phyloP scores from a whole-genome alignment of 2,888 invertebrate species.

The Sesamia inferens region DNA sequence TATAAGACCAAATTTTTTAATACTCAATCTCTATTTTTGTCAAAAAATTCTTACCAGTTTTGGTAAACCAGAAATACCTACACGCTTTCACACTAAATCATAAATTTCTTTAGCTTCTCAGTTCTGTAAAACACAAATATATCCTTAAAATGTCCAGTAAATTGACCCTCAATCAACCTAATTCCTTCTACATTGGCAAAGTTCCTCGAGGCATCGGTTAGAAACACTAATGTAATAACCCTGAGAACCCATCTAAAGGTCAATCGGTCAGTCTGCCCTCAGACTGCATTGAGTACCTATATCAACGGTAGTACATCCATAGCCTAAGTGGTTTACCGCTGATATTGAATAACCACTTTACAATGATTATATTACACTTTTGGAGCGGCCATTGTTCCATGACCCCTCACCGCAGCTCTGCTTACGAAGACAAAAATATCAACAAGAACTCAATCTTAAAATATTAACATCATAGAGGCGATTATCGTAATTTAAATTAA shows the following conservation, averaged over 20 bases:
- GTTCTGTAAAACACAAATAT: not conserved
- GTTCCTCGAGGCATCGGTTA: constrained; percentile 8
- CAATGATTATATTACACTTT: constrained; percentile 33
- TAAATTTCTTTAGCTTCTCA: not conserved
- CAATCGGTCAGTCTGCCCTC: constrained; percentile 42
- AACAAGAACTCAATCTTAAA: constrained; percentile 8
- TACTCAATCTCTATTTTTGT: too few relatives aligned
- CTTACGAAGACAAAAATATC: not conserved
- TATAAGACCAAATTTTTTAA: not conserved
- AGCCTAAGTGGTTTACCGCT: constrained; percentile 9
- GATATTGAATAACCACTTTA: constrained; percentile 52
- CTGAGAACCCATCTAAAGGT: constrained; percentile 47
- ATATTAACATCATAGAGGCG: not conserved
- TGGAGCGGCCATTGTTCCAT: constrained; percentile 5
- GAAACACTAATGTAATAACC: constrained; percentile 39
- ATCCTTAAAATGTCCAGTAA: not conserved
- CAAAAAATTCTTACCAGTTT: not conserved
- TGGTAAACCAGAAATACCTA: not conserved
- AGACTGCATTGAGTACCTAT: constrained; percentile 29
- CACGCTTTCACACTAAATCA: not conserved
- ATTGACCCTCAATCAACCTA: not conserved
- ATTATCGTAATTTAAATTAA: too few relatives aligned
- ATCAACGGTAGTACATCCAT: constrained; percentile 22
- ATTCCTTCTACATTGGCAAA: constrained; percentile 7
- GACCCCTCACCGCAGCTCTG: constrained; percentile 1